Evolutionary conservation across 2,797 vertebrate species (phyloP).

Genomic region (Manis crassicaudata): DNA sequence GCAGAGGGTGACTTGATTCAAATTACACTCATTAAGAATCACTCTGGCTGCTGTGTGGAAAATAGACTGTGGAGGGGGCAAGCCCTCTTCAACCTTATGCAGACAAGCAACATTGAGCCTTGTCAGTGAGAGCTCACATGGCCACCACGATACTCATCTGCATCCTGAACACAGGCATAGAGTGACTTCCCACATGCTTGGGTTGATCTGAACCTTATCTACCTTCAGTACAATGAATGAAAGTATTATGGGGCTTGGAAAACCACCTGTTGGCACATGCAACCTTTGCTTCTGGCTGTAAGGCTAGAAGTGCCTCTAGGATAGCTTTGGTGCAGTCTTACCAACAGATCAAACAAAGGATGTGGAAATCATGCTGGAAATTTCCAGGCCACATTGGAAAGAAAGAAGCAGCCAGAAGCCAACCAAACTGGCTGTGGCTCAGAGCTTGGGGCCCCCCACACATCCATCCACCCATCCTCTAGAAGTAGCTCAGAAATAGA

Average conservation of each 20-base stretch:
- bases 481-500: background rate
- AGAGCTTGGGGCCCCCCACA: background rate
- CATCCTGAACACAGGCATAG: background rate
- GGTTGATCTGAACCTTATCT: background rate
- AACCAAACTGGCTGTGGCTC: background rate
- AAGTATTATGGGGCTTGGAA: background rate
- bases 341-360: background rate
- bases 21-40: background rate
- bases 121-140: rapidly evolving
- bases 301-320: background rate
- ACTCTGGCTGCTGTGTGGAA: background rate
- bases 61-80: background rate
- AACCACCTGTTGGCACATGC: background rate
- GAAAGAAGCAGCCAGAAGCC: background rate
- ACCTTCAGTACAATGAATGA: rapidly evolving
- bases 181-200: background rate
- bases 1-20: background rate
- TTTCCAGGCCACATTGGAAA: background rate
- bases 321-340: background rate
- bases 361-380: background rate
- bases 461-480: background rate
- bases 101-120: background rate
- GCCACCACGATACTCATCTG: background rate
- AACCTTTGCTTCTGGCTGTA: background rate
- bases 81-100: background rate